phyloP scores from a whole-genome alignment of 2,113 vertebrate species.

The Eulemur rufifrons region DNA sequence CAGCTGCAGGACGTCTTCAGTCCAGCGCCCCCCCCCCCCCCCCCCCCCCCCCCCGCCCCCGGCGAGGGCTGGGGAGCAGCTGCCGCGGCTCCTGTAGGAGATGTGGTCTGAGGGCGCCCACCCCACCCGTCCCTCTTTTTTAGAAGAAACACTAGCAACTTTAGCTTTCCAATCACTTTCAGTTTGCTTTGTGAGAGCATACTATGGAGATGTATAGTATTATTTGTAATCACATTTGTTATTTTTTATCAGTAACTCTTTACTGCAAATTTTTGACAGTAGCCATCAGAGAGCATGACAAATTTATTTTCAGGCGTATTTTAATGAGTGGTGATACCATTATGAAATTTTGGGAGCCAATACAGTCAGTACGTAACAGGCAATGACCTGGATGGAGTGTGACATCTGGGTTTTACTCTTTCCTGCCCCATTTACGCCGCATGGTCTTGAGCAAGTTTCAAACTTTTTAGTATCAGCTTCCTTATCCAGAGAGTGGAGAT shows the following conservation, averaged over 20 bases:
- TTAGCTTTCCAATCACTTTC: neutral
- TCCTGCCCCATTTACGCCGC: too few relatives aligned
- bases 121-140: too few relatives aligned
- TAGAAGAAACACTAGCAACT: neutral
- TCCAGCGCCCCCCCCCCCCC: too few relatives aligned
- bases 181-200: neutral
- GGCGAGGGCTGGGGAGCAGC: too few relatives aligned
- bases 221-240: neutral
- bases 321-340: neutral
- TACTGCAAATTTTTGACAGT: neutral
- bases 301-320: neutral
- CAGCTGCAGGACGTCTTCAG: fast-evolving
- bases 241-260: neutral
- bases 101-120: too few relatives aligned
- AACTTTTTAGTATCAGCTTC: neutral
- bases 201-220: fast-evolving
- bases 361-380: neutral
- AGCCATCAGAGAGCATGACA: neutral
- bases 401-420: too few relatives aligned
- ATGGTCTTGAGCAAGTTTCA: neutral
- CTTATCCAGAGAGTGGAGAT: neutral
- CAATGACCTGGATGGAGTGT: fast-evolving
- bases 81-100: too few relatives aligned
- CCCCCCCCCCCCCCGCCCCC: too few relatives aligned
- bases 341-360: neutral